Base-by-base conservation (phyloP, 2,113 vertebrate genomes). In the Nymphicus hollandicus region DNA sequence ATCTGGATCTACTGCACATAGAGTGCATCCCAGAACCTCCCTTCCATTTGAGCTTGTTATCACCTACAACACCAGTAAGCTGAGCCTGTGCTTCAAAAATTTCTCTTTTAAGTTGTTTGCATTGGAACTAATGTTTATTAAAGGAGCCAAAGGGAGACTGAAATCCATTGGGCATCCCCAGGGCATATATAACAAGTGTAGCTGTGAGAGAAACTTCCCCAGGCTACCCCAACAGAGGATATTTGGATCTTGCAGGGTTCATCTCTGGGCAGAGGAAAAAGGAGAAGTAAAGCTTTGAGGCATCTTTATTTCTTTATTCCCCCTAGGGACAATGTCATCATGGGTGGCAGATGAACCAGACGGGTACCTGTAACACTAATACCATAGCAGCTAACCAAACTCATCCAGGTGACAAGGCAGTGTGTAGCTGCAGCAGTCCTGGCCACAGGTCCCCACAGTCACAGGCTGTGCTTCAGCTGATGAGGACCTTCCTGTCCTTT, bases 391-490 rank as follows among this genome's bases (percentile, higher is more conserved):
- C 47, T 81, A 56, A 68, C n/a, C 69, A 58, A 27, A 20, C 23
- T 68, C n/a, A 9, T 14, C 18, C 33, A 29, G 63, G 68, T 74
- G 39, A 44, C 19, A 15, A 28, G 41, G 56, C 44, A 84, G 39
- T 0, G 0, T 10, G n/a, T 11, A 16, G 52, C 39, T 47, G 17
- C n/a, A 79, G 53, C 53, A 31, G 47, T 15, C 27, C 47, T n/a
- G 61, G 41, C 12, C 2, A 0, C 18, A 25, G 56, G 22, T 27
- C 50, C 63, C 63, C 33, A 5, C 0, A 5, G 39, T 10, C 35
- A 18, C 1, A 1, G 44, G 44, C 31, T 49, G 37, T 8, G 19
- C 33, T 74, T 73, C 10, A 39, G 50, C 43, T 56, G 22, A 7
- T 72, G 81, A 44, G 44, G 81, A 13, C 41, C 53, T 68, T 74